phyloP scores from a whole-genome alignment of 2,113 vertebrate species.

The Leiothrix lutea region DNA sequence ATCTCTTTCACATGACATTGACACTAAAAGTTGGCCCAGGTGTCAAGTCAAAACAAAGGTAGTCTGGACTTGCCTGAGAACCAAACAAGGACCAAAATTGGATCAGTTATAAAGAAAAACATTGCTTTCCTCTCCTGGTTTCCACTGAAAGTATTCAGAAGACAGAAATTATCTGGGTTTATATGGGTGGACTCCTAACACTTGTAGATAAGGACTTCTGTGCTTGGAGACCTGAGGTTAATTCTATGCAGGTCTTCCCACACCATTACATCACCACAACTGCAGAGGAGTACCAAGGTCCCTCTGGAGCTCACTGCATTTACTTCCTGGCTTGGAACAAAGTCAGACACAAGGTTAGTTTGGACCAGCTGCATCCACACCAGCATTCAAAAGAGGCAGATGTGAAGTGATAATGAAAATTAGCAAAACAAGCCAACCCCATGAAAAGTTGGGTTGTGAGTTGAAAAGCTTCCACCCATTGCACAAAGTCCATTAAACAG shows the following conservation, averaged over 20 bases:
- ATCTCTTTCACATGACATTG: background rate
- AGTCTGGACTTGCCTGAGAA: background rate
- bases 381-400: background rate
- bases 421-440: background rate
- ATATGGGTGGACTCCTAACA: background rate
- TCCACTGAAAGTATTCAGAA: background rate
- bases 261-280: background rate
- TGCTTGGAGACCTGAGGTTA: background rate
- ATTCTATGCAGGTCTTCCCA: background rate
- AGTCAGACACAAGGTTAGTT: background rate
- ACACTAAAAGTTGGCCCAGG: background rate
- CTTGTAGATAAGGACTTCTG: background rate
- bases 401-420: background rate
- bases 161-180: background rate
- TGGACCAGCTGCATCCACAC: background rate
- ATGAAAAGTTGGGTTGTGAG: background rate
- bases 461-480: background rate
- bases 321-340: background rate
- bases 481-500: conserved; percentile 10
- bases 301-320: background rate
- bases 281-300: background rate
- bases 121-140: background rate
- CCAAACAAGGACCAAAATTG: background rate
- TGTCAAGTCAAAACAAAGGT: background rate
- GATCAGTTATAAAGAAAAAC: background rate